Evolutionary conservation across 1,140 invertebrate genomes (phyloP), one percentile per base, ranked within the genome.

Genomic region (Coptotermes formosanus): DNA sequence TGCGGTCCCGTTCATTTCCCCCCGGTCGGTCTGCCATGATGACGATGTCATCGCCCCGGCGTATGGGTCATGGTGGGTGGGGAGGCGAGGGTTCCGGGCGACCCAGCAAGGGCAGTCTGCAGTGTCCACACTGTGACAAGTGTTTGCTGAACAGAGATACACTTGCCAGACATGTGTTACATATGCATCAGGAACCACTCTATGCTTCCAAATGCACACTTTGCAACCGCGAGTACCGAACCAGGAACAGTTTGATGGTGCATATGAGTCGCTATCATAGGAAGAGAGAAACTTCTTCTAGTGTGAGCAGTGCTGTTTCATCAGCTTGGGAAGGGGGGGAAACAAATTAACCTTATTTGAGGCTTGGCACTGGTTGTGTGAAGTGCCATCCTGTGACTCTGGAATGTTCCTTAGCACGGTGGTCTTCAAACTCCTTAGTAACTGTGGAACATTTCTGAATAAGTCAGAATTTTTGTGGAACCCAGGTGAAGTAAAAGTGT

Each of bases 191-290:
- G 43, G 82, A 86, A 48, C 86, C 86, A 23, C 82, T 86, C 25
- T 64, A 86, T 83, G 86, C 86, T 64, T 59, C 82, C 32, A 83
- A 83, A 44, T 86, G 86, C 43, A 86, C 55, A 19, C 30, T 86
- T 38, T 86, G 86, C 64, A 86, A 86, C 82, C 82, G 82, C 23
- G 86, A 83, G 21, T 86, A 86, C 43, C 86, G 86, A 32, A 86
- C 86, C n/a, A 83, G 82, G 55, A 86, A 86, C 30, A 86, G 86
- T 82, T 52, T 86, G 32, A 83, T 82, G 86, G 86, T 86, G 21
- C 86, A 86, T 69, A 82, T 83, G 59, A 86, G 86, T 86, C 82
- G 86, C 38, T 86, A 86, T 48, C 86, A 86, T 83, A 83, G 86
- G 59, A 86, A 86, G 85, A 86, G 44, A 30, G 55, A 85, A 3